Evolutionary conservation across 2,113 vertebrate species (phyloP), one percentile per base, ranked within the genome.

Genomic region (Leptodactylus fuscus): DNA sequence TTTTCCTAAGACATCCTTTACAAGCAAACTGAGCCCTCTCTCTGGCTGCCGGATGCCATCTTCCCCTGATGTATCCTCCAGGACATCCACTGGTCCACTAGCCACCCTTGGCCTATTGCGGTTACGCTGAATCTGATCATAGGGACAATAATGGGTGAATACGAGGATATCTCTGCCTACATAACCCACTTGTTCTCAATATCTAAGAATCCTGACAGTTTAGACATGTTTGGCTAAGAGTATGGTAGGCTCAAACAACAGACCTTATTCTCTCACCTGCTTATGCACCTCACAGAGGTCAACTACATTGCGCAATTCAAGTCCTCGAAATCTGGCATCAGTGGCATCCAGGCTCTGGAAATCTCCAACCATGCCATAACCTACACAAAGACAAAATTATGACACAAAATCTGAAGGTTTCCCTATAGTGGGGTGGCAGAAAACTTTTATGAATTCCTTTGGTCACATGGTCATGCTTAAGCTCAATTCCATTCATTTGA

Each of bases 11-110:
- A 96, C 92, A 22, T 95, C 93, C 58, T 94, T 94, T 70, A 96
- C 96, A 88, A 97, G 86, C 44, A 96, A 92, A 90, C 96, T 97
- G 82, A 98, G 95, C 0, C 97, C 97, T 87, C 94, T 95, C 84
- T 95, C 95, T 0, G 88, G 87, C 24, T 88, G 77, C 29, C 90
- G 89, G 32, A 88, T 79, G 38, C 53, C 78, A 73, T 36, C 71
- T 18, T 82, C 5, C 73, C 62, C 1, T 0, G 8, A 13, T 15
- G 32, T 34, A 49, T 13, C 48, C 2, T 75, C 71, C 48, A 82
- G 85, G 4, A 75, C 81, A 22, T 89, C 4, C 1, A 88, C 89
- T 20, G 87, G 81, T 70, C 0, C 69, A 34, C 49, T 0, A 0
- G 44, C 5, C 7, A 2, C 34, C n/a, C 46, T 41, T 7, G 48